Conservation (phyloP, 1,140 invertebrate species). For the Drosophila micromelanica region DNA sequence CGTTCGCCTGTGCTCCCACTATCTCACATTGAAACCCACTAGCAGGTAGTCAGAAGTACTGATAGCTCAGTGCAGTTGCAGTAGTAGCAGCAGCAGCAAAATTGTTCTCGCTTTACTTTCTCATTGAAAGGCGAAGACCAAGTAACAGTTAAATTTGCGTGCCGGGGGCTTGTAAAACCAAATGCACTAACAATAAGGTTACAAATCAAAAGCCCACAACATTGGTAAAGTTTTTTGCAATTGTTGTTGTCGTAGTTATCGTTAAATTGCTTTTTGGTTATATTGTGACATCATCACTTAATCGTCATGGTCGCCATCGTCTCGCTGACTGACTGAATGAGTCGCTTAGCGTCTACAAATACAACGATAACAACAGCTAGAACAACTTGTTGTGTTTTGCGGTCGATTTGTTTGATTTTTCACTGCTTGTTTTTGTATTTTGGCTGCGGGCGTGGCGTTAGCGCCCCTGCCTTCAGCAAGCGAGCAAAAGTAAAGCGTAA, state of each 20-base stretch:
- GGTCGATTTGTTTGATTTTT: constrained; percentile 29
- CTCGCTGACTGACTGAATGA: constrained; percentile 18
- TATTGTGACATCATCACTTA: constrained; percentile 32
- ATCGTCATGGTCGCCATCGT: constrained; percentile 26
- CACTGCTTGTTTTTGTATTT: constrained; percentile 12
- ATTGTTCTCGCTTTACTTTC: constrained; percentile 9
- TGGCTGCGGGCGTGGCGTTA: constrained; percentile 13
- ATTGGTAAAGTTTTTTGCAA: constrained; percentile 6
- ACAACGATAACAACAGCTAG: constrained; percentile 7
- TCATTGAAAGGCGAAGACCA: constrained; percentile 22
- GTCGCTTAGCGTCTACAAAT: constrained; percentile 1
- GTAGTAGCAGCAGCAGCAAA: no score
- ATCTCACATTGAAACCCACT: constrained; percentile 16
- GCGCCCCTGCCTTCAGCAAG: constrained; percentile 19
- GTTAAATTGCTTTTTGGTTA: constrained; percentile 1
- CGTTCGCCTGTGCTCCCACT: constrained; percentile 15
- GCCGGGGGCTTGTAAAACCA: constrained; percentile 13
- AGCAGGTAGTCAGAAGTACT: constrained; percentile 13
- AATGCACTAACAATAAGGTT: constrained; percentile 11
- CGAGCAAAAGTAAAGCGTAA: constrained; percentile 44
- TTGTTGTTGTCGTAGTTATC: constrained; percentile 4
- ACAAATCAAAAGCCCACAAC: constrained; percentile 23
- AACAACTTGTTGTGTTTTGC: constrained; percentile 41
- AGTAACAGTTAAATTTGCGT: constrained; percentile 27
- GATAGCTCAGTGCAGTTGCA: constrained; percentile 7